Evolutionary conservation across 2,797 vertebrate species (phyloP).

Genomic region (Pipistrellus pygmaeus): DNA sequence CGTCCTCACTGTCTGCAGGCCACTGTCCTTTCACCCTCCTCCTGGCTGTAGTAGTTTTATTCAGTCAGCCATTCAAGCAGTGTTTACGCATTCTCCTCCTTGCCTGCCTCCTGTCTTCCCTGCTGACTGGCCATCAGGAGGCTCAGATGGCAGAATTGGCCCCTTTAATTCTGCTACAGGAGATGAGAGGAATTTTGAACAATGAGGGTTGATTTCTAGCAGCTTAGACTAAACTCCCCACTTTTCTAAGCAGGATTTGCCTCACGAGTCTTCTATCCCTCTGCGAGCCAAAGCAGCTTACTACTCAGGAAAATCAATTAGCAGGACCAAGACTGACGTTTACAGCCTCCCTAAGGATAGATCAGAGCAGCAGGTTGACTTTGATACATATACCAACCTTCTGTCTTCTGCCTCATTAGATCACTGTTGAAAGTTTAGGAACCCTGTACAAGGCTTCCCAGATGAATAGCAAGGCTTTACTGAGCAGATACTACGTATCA

Average conservation of each 20-base stretch:
- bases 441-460: slow-evolving; percentile 19
- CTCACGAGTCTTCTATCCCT: not conserved
- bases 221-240: slow-evolving; percentile 12
- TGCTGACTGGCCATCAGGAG: slow-evolving; percentile 67
- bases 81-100: slow-evolving; percentile 55
- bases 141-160: slow-evolving; percentile 68
- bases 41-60: not conserved
- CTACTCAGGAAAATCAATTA: slow-evolving; percentile 67
- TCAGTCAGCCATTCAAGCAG: not conserved
- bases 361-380: slow-evolving; percentile 30
- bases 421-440: slow-evolving; percentile 18
- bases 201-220: not conserved
- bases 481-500: not conserved
- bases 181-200: slow-evolving; percentile 55
- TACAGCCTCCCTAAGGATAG: slow-evolving; percentile 27
- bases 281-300: slow-evolving; percentile 32
- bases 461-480: not conserved
- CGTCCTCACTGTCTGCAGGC: not conserved
- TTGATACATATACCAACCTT: not conserved
- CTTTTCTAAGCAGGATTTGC: slow-evolving; percentile 65
- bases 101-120: slow-evolving; percentile 42
- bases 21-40: not conserved
- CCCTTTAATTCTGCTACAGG: not conserved
- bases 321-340: slow-evolving; percentile 36
- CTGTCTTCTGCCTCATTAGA: not conserved